Percentiles rank a stretch among this genome's conserved stretches.
Conservation (phyloP, 1,140 invertebrate genomes). For the Magallana ariakensis region DNA sequence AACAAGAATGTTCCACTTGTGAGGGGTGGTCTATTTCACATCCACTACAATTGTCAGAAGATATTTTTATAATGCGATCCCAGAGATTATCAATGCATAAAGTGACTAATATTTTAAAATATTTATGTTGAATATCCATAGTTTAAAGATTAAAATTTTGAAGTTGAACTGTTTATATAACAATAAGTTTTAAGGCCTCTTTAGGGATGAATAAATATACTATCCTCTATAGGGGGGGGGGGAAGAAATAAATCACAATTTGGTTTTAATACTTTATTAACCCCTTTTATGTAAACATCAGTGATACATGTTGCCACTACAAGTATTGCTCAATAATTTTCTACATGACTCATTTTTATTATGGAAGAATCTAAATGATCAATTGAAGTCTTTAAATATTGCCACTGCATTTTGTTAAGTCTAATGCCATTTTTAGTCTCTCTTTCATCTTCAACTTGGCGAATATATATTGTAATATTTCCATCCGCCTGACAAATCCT, state of each 20-base stretch:
- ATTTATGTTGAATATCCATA: background rate
- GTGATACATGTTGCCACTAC: background rate
- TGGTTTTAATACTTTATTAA: background rate
- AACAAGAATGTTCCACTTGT: conserved; percentile 49
- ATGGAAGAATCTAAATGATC: background rate
- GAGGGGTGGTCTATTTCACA: conserved; percentile 41
- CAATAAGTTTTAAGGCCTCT: background rate
- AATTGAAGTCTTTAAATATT: background rate
- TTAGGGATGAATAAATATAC: conserved; percentile 1
- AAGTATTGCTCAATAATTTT: background rate
- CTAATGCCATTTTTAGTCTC: background rate
- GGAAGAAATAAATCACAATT: background rate
- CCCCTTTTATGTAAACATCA: background rate
- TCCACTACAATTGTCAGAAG: conserved; percentile 40
- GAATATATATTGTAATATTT: background rate
- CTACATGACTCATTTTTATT: background rate
- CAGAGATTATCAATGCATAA: background rate
- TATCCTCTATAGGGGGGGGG: background rate
- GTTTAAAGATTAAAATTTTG: background rate
- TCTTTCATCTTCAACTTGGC: background rate
- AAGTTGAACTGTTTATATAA: background rate
- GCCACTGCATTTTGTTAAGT: conserved; percentile 6
- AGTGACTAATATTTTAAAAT: background rate
- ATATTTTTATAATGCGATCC: background rate
- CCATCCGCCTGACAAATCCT: background rate